Evolutionary conservation across 2,113 vertebrate species (phyloP).

Genomic region (Oceanites oceanicus): DNA sequence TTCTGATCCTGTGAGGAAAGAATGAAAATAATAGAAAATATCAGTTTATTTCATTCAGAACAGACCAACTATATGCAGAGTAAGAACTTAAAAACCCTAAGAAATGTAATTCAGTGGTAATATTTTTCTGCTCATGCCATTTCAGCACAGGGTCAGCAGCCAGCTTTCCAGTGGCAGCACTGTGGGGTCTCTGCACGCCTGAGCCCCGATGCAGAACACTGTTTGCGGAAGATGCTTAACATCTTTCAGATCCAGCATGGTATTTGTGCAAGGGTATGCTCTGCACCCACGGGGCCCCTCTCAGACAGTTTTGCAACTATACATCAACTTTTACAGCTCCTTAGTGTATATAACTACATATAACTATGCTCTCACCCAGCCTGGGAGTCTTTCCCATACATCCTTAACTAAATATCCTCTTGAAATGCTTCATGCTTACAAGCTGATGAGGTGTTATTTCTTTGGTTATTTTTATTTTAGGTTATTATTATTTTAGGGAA

Average conservation of each 20-base stretch:
- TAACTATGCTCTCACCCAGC: not conserved
- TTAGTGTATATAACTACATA: not conserved
- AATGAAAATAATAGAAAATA: not conserved
- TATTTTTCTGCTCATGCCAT: fast-evolving
- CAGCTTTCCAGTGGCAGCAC: not conserved
- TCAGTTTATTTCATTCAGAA: not conserved
- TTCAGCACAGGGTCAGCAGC: not conserved
- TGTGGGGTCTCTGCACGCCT: fast-evolving
- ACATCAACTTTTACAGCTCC: not conserved
- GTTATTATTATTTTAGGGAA: too few relatives aligned
- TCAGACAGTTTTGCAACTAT: not conserved
- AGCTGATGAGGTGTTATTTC: not conserved
- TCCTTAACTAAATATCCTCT: not conserved
- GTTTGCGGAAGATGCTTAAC: not conserved
- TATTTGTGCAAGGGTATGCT: not conserved
- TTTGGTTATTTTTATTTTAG: too few relatives aligned
- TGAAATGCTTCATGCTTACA: not conserved
- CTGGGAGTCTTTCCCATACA: not conserved
- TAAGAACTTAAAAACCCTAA: not conserved
- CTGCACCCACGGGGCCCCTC: not conserved
- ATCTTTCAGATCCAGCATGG: not conserved
- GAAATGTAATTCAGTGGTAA: not conserved
- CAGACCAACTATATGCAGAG: not conserved
- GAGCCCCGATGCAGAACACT: fast-evolving
- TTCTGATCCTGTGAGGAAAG: not conserved